phyloP scores from a whole-genome alignment of 1,140 invertebrate species.

The Pogonomyrmex barbatus region DNA sequence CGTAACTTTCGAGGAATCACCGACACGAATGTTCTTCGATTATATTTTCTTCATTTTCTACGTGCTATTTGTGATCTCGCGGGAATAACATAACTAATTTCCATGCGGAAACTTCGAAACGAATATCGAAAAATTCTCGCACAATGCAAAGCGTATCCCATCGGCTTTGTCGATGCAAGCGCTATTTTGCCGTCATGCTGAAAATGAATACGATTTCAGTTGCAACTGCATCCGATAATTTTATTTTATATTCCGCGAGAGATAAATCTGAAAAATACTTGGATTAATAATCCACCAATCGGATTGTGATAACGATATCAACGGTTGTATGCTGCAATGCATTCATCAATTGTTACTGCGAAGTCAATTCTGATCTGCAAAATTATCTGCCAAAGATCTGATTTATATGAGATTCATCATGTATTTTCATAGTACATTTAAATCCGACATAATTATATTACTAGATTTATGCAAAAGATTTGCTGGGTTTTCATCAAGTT shows the following conservation, averaged over 20 bases:
- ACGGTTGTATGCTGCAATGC: conserved; percentile 32
- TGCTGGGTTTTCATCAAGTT: not conserved
- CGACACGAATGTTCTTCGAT: conserved; percentile 1
- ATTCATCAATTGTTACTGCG: conserved; percentile 40
- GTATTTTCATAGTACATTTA: not conserved
- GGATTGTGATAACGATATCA: conserved; percentile 62
- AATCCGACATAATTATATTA: not conserved
- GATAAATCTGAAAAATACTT: conserved; percentile 58
- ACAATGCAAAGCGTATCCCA: conserved; percentile 43
- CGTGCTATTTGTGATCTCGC: conserved; percentile 13
- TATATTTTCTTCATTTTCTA: conserved; percentile 21
- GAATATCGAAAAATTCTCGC: conserved; percentile 53
- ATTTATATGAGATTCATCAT: not conserved
- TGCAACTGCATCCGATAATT: conserved; percentile 53
- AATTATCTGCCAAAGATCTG: conserved; percentile 18
- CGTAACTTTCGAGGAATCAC: conserved; percentile 18
- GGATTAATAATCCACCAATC: conserved; percentile 60
- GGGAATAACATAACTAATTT: conserved; percentile 44
- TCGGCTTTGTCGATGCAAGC: conserved; percentile 47
- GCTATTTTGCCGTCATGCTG: conserved; percentile 45
- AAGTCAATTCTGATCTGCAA: conserved; percentile 29
- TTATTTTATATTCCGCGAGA: conserved; percentile 54
- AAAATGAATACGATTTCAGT: conserved; percentile 53
- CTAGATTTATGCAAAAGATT: not conserved
- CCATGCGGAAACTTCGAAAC: conserved; percentile 27